Evolutionary conservation across 1,140 invertebrate species (phyloP).

Genomic region (Drosophila rufa): DNA sequence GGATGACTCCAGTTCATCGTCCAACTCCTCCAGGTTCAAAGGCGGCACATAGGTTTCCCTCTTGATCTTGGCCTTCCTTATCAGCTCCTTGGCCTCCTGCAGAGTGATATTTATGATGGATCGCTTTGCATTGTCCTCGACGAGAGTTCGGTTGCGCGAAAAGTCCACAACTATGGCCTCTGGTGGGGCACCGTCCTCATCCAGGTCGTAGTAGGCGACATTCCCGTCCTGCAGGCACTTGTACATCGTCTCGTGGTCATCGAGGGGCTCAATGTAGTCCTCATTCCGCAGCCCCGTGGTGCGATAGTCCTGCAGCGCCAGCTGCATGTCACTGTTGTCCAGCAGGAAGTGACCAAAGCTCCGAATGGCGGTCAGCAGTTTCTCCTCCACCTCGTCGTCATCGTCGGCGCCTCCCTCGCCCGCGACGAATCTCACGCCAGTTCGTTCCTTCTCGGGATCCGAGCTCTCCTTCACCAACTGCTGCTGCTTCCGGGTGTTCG

Average conservation of each 20-base stretch:
- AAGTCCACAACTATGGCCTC: conserved; percentile 86
- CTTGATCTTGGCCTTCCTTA: conserved; percentile 64
- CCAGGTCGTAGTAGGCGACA: conserved; percentile 45
- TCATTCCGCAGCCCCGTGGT: conserved; percentile 68
- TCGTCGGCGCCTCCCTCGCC: conserved; percentile 74
- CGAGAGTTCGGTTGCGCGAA: conserved; percentile 81
- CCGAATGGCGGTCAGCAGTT: conserved; percentile 85
- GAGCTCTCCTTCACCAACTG: conserved; percentile 36
- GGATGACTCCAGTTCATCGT: conserved; percentile 81
- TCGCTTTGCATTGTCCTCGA: conserved; percentile 75
- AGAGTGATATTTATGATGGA: conserved; percentile 83
- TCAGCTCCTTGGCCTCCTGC: conserved; percentile 78
- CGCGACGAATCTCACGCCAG: conserved; percentile 79
- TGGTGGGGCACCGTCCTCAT: conserved; percentile 67
- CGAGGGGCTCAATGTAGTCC: conserved; percentile 77
- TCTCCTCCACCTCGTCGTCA: conserved; percentile 64
- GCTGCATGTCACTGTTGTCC: conserved; percentile 74
- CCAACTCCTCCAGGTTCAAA: conserved; percentile 74
- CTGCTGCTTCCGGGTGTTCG: conserved; percentile 84
- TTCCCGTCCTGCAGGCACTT: conserved; percentile 77
- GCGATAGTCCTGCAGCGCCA: conserved; percentile 70
- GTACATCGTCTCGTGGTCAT: conserved; percentile 85
- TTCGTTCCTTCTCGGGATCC: conserved; percentile 9
- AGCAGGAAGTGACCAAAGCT: conserved; percentile 86
- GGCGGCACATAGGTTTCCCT: conserved; percentile 66